These are phyloP conservation scores for Parazoanthus darwini DNA, from an alignment of 92 coral and sea anemone genomes.

Conservation along the genomic window DNA sequence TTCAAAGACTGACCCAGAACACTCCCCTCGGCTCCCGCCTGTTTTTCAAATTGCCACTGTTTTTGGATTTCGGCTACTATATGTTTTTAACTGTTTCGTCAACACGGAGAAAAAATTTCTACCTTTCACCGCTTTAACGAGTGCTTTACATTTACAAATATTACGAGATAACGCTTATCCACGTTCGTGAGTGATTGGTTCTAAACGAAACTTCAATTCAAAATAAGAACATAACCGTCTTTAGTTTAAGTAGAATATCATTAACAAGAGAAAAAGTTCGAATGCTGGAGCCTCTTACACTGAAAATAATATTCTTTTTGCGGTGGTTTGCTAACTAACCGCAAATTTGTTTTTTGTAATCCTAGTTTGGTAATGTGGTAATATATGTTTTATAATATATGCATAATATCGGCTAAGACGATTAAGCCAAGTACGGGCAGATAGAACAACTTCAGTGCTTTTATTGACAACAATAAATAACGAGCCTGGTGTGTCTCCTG, in stretches of 20 bases:
- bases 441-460: not conserved
- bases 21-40: not conserved
- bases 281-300: not conserved
- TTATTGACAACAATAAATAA: not conserved
- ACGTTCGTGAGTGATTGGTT: not conserved
- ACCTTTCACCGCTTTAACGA: not conserved
- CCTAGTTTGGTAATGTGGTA: not conserved
- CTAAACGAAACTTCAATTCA: not conserved
- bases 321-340: conserved; percentile 7
- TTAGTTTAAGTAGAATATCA: too few relatives aligned
- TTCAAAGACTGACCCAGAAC: not conserved
- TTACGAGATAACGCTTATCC: too few relatives aligned
- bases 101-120: not conserved
- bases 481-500: not conserved
- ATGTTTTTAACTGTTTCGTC: not conserved
- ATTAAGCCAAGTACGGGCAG: not conserved
- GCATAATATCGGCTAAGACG: not conserved
- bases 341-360: not conserved
- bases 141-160: too few relatives aligned
- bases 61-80: not conserved
- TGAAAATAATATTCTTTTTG: not conserved
- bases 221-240: not conserved
- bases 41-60: not conserved
- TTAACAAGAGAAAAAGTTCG: not conserved
- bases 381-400: not conserved